Percentiles rank a stretch among this genome's conserved stretches.
phyloP scores from a whole-genome alignment of 2,797 vertebrate genomes.

The Carapus acus region DNA sequence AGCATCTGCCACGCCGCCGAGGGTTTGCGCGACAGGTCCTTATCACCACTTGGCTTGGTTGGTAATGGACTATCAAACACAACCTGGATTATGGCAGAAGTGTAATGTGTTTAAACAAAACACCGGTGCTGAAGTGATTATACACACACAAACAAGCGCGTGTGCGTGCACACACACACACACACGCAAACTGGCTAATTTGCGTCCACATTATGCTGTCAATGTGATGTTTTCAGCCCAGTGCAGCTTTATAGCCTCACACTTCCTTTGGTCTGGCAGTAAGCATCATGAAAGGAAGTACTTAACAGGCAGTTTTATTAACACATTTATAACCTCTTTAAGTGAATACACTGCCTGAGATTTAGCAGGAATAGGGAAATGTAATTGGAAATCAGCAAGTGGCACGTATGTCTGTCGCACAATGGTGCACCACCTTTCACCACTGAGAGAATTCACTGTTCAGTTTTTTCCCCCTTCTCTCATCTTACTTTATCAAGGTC shows the following conservation, averaged over 20 bases:
- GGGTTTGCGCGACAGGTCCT: slow-evolving; percentile 13
- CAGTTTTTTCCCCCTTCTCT: no score
- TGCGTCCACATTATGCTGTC: not conserved
- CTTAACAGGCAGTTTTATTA: no score
- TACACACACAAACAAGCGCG: not conserved
- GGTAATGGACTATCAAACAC: slow-evolving; percentile 21
- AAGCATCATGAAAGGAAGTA: no score
- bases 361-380: not conserved
- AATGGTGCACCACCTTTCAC: no score
- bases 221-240: not conserved
- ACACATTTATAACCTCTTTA: no score
- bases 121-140: not conserved
- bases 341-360: no score
- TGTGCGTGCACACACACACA: no score
- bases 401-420: no score
- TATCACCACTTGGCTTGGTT: slow-evolving; percentile 38
- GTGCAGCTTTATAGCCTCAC: slow-evolving; percentile 1
- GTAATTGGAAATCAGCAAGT: not conserved
- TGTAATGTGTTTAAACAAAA: slow-evolving; percentile 23
- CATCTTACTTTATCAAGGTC: no score
- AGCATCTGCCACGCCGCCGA: slow-evolving; percentile 38
- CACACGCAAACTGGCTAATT: no score
- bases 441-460: no score
- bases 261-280: no score
- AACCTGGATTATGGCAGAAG: slow-evolving; percentile 12